Evolutionary conservation across 1,140 invertebrate species (phyloP).

Genomic region (Aphidius ervi): DNA sequence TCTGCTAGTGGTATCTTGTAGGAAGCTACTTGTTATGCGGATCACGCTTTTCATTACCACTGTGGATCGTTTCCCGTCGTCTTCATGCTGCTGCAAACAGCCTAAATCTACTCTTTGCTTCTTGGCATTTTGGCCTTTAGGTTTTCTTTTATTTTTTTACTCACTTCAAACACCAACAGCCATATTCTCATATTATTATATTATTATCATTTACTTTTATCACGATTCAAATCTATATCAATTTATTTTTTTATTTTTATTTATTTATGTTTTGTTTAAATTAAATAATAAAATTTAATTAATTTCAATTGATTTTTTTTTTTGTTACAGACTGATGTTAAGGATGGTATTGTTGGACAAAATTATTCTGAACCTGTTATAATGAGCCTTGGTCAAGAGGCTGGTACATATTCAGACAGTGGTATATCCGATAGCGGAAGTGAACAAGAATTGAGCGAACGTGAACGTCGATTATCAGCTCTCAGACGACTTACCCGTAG

Average conservation of each 20-base stretch:
- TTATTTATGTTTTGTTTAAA: not conserved
- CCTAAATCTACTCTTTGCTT: constrained; percentile 49
- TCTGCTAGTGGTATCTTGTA: constrained; percentile 25
- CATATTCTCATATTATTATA: not conserved
- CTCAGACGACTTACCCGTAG: constrained; percentile 64
- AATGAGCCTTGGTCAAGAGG: constrained; percentile 42
- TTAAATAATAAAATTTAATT: not conserved
- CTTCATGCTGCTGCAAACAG: constrained; percentile 47
- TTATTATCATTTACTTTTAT: constrained; percentile 9
- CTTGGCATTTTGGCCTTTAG: constrained; percentile 12
- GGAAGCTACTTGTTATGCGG: constrained; percentile 54
- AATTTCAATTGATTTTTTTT: not conserved
- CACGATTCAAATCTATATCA: not conserved
- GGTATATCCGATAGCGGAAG: constrained; percentile 75
- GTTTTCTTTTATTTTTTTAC: constrained; percentile 15
- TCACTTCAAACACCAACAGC: not conserved
- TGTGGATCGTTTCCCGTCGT: constrained; percentile 45
- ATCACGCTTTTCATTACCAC: constrained; percentile 55
- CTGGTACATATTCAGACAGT: constrained; percentile 68
- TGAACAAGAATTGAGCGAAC: constrained; percentile 68
- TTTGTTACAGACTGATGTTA: constrained; percentile 36
- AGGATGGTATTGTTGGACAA: constrained; percentile 16
- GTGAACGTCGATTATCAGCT: constrained; percentile 65
- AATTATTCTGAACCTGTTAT: constrained; percentile 37
- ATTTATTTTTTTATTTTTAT: too few species aligned